Conservation (phyloP, 1,140 invertebrate genomes). For the Drosophila paulistorum region DNA sequence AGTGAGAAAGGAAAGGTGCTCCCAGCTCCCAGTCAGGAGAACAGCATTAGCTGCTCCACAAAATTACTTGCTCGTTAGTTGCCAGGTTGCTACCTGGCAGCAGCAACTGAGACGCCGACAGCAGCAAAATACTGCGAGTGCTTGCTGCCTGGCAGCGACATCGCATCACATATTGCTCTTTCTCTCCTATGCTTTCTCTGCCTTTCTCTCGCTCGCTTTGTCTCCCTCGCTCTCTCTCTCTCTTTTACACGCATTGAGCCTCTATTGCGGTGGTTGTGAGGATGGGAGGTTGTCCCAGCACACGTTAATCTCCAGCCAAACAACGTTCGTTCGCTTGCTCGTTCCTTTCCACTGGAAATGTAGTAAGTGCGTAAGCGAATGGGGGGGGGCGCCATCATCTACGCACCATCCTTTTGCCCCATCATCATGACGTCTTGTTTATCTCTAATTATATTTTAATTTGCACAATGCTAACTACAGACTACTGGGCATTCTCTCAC, state of each 20-base stretch:
- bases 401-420: background rate
- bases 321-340: conserved; percentile 33
- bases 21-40: too few species aligned
- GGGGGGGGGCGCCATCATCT: conserved; percentile 56
- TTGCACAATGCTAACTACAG: conserved; percentile 53
- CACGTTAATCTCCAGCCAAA: conserved; percentile 61
- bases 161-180: conserved; percentile 19
- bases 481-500: conserved; percentile 10
- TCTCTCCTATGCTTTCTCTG: conserved; percentile 20
- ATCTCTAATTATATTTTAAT: conserved; percentile 82
- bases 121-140: background rate
- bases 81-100: conserved; percentile 20
- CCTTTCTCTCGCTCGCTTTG: conserved; percentile 6
- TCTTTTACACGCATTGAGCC: conserved; percentile 16
- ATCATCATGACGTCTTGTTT: conserved; percentile 48
- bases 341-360: conserved; percentile 65
- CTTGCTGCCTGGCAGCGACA: conserved; percentile 13
- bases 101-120: conserved; percentile 28
- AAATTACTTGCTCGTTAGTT: conserved; percentile 78
- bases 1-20: too few species aligned
- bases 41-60: conserved; percentile 67
- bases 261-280: conserved; percentile 16
- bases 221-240: conserved; percentile 19
- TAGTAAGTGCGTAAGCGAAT: conserved; percentile 51
- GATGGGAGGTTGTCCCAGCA: background rate